Percentiles rank a stretch among this genome's conserved stretches.
Conservation (phyloP, 2,797 vertebrate genomes). For the Scleropages formosus region DNA sequence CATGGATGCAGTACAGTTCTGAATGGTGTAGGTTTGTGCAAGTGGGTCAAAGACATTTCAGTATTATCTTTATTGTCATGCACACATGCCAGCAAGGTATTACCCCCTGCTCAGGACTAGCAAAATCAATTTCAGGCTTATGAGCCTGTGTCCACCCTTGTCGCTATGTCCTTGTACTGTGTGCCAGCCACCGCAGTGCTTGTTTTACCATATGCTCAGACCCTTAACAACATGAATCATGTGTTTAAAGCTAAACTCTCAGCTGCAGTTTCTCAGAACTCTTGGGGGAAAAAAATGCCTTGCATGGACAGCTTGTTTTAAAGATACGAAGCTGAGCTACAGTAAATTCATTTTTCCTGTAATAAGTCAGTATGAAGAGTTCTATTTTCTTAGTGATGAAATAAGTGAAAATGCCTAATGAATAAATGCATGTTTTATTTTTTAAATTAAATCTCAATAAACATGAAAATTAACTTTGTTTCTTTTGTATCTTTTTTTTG, state of each 20-base stretch:
- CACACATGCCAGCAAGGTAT: constrained; percentile 30
- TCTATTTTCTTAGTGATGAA: constrained; percentile 15
- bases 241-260: neutral
- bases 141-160: too few species aligned
- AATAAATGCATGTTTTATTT: too few species aligned
- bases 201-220: too few species aligned
- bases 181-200: neutral
- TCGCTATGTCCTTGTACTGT: too few species aligned
- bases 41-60: neutral
- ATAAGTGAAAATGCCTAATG: neutral
- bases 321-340: neutral
- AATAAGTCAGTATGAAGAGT: neutral
- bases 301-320: neutral
- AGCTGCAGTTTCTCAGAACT: neutral
- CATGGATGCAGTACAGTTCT: too few species aligned
- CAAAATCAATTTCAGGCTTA: too few species aligned
- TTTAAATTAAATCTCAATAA: neutral
- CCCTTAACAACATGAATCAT: neutral
- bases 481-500: too few species aligned
- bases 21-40: neutral
- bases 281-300: neutral
- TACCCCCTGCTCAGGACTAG: neutral
- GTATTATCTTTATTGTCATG: neutral
- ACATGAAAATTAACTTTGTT: neutral
- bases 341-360: neutral